These are phyloP conservation scores for Caenorhabditis sp. DNA, from an alignment of 2,888 invertebrate genomes.

Conservation along the genomic window DNA sequence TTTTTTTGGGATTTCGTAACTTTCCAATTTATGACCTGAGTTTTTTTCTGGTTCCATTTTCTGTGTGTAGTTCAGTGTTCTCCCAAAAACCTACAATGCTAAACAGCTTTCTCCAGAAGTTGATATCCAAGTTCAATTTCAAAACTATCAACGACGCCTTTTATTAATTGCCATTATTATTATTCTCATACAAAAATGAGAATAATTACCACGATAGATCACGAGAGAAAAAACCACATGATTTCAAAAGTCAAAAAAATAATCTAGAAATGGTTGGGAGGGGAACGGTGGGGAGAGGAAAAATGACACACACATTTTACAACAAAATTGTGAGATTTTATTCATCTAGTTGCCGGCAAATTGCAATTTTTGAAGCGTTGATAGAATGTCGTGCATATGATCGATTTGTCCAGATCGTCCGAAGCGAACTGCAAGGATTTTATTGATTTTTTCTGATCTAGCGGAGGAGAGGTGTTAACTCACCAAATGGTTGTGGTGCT, in stretches of 20 bases:
- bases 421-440: slow-evolving; percentile 53
- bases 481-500: slow-evolving; percentile 63
- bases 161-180: neutral
- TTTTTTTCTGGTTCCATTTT: too few species aligned
- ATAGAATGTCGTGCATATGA: slow-evolving; percentile 62
- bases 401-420: slow-evolving; percentile 60
- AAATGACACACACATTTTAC: neutral
- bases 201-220: neutral
- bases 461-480: slow-evolving; percentile 4
- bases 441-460: too few species aligned
- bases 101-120: too few species aligned
- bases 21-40: too few species aligned
- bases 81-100: too few species aligned
- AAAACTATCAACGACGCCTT: neutral
- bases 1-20: too few species aligned
- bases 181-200: neutral
- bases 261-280: neutral
- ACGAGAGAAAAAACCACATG: neutral
- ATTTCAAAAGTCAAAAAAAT: neutral
- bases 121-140: too few species aligned
- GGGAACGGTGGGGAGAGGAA: neutral
- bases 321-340: neutral
- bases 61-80: too few species aligned
- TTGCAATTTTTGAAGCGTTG: slow-evolving; percentile 56
- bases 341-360: slow-evolving; percentile 45